Evolutionary conservation across 2,888 invertebrate species (phyloP).

Genomic region (Melinaea marsaeus): DNA sequence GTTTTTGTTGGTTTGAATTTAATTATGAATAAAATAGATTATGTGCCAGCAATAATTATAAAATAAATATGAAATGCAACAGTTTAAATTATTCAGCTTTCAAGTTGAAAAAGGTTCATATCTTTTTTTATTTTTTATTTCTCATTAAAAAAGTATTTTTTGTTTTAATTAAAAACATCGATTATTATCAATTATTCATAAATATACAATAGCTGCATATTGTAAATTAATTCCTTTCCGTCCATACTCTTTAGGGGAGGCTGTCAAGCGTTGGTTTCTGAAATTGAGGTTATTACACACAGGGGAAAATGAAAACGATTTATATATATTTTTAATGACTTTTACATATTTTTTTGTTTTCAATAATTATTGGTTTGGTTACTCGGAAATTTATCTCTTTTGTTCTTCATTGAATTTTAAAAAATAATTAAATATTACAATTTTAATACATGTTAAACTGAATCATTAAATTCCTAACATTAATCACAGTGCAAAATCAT

Average conservation of each 20-base stretch:
- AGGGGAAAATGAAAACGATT: not conserved
- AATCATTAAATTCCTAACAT: too few relatives aligned
- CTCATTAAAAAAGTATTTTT: not conserved
- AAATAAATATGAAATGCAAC: too few relatives aligned
- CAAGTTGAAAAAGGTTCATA: too few relatives aligned
- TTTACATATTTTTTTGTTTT: not conserved
- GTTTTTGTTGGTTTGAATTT: not conserved
- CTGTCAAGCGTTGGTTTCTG: slow-evolving; percentile 23
- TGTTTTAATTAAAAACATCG: not conserved
- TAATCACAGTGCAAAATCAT: too few relatives aligned
- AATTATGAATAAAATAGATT: not conserved
- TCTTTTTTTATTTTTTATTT: not conserved
- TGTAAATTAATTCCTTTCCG: not conserved
- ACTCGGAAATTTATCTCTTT: too few relatives aligned
- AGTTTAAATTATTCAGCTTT: too few relatives aligned
- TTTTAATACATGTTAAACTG: too few relatives aligned
- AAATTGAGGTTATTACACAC: slow-evolving; percentile 30
- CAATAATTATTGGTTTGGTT: not conserved
- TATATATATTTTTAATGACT: not conserved
- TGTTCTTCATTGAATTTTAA: too few relatives aligned
- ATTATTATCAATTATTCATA: not conserved
- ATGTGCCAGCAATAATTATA: not conserved
- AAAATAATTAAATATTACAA: too few relatives aligned
- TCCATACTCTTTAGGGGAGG: slow-evolving; percentile 22
- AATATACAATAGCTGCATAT: too few relatives aligned